These are phyloP conservation scores for Limnephilus auricula DNA, from an alignment of 2,888 invertebrate genomes.

Conservation along the genomic window DNA sequence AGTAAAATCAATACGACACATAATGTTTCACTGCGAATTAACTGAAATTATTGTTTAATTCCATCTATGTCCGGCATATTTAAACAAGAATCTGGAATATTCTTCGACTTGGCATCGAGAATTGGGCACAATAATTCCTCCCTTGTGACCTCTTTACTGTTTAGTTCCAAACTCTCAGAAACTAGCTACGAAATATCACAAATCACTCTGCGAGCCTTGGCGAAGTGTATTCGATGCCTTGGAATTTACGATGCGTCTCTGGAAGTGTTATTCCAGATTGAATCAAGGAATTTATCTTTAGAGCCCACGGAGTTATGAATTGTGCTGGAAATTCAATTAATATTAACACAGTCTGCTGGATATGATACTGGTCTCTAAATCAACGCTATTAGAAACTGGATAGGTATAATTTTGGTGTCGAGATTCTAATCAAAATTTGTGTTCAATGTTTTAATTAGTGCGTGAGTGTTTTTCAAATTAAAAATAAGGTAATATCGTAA, in stretches of 20 bases:
- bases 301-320: slow-evolving; percentile 13
- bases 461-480: not conserved
- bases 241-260: not conserved
- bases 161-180: not conserved
- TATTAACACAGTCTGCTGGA: not conserved
- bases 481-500: no score
- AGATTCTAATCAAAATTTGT: not conserved
- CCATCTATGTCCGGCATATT: not conserved
- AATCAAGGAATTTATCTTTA: slow-evolving; percentile 5
- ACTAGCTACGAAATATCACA: not conserved
- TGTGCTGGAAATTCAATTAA: not conserved
- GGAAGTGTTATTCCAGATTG: slow-evolving; percentile 22
- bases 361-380: not conserved
- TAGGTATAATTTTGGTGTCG: not conserved
- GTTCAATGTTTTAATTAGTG: not conserved
- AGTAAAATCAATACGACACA: no score
- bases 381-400: not conserved
- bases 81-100: not conserved
- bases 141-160: slow-evolving; percentile 11
- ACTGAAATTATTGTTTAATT: not conserved
- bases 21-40: not conserved
- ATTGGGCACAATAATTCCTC: not conserved
- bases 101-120: not conserved
- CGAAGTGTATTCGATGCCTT: slow-evolving; percentile 5
- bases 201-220: slow-evolving; percentile 23